Evolutionary conservation across 2,113 vertebrate genomes (phyloP).

Genomic region (Hirundichthys speculiger): DNA sequence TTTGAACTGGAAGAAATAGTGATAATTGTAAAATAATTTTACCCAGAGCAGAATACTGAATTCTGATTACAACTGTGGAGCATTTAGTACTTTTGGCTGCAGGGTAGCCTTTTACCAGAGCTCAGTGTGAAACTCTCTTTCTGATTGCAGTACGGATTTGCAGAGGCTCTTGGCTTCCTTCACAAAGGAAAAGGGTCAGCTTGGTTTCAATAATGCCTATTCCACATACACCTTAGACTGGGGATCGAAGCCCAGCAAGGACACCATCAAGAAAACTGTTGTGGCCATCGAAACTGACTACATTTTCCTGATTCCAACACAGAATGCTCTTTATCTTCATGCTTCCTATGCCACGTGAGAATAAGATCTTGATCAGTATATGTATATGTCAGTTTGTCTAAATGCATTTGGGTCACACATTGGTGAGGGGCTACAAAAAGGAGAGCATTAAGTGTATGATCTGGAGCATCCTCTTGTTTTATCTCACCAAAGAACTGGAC

Average conservation of each 20-base stretch:
- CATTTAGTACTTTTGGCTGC: background rate
- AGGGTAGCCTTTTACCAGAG: background rate
- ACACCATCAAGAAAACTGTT: constrained; percentile 85
- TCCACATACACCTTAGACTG: constrained; percentile 81
- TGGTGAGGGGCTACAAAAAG: background rate
- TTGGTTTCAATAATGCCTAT: constrained; percentile 71
- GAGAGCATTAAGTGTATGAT: background rate
- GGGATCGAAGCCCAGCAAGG: constrained; percentile 69
- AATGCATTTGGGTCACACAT: background rate
- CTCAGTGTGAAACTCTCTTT: background rate
- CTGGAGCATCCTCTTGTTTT: background rate
- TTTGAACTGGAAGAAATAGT: background rate
- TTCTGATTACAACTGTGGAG: background rate
- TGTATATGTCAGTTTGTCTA: background rate
- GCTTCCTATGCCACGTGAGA: constrained; percentile 84
- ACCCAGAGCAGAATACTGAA: background rate
- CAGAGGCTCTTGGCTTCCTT: constrained; percentile 76
- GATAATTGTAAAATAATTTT: background rate
- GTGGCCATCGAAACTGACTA: constrained; percentile 86
- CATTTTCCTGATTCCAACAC: constrained; percentile 89
- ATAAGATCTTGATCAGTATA: background rate
- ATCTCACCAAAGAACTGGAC: constrained; percentile 49
- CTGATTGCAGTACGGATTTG: constrained; percentile 78
- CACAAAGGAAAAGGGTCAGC: constrained; percentile 76
- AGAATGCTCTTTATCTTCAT: constrained; percentile 85